Evolutionary conservation across 2,113 vertebrate genomes (phyloP), one percentile per base, ranked within the genome.

Genomic region (Maccullochella peelii): DNA sequence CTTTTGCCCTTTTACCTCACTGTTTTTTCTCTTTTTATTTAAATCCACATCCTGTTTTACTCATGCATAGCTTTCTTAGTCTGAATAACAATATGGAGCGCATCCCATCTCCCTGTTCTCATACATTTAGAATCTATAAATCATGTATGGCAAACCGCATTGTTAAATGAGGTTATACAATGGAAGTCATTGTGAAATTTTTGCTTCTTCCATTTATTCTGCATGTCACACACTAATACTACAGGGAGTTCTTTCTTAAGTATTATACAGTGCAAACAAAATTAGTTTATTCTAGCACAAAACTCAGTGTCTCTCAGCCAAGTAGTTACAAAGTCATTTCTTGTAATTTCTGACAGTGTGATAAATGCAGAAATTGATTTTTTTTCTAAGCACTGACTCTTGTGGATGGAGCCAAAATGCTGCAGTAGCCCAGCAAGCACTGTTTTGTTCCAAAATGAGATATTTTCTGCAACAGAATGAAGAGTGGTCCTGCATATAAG

Each of bases 111-210:
- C 66, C 79, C 80, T 54, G 42, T 90, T 82, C 84, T 86, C 80
- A 58, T 36, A 77, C 89, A 85, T 88, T 91, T 88, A 84, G 76
- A 76, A 90, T 92, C 92, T 91, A 93, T 94, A 93, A 93, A 94
- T 94, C 92, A 93, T 84, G 57, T 55, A 77, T 47, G 86, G 83
- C 82, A 82, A 89, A 84, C n/a, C 88, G 88, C 82, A 78, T 91
- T 87, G 79, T 86, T 91, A 87, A 89, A 91, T 74, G 83, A 91
- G 91, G 84, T 91, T 91, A 86, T 65, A 89, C 90, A 88, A 86
- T 86, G 40, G 73, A 62, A 92, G 89, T 85, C 82, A 84, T 84
- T 86, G 88, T 89, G 76, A 90, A 87, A 81, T 79, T 79, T 76
- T 47, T 0, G 10, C 86, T 69, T 81, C 83, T 89, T 91, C 84